These are phyloP conservation scores for Camelus bactrianus DNA, from an alignment of 2,113 vertebrate species.

Conservation along the genomic window DNA sequence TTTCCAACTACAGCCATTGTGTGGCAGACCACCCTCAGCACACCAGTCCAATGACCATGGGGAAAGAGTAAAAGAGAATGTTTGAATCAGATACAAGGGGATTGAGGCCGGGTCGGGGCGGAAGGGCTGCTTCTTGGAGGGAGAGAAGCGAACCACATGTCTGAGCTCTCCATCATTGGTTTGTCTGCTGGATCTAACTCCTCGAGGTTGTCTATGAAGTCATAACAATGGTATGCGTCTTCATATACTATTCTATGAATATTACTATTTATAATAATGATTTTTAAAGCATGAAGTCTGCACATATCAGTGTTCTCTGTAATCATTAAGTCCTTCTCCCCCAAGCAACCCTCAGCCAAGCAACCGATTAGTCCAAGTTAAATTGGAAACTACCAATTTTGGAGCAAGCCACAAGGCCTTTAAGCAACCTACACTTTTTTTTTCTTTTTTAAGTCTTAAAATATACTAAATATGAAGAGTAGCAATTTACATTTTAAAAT, in stretches of 20 bases:
- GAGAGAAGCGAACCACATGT: not conserved
- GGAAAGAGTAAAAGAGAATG: not conserved
- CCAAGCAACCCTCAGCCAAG: not conserved
- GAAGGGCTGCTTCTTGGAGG: not conserved
- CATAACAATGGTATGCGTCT: not conserved
- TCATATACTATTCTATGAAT: not conserved
- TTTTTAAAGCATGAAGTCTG: constrained; percentile 21
- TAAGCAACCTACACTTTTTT: not conserved
- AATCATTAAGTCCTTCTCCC: not conserved
- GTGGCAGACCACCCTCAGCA: not conserved
- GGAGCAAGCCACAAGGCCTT: not conserved
- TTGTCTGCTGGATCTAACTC: not conserved
- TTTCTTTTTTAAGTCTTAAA: constrained; percentile 35
- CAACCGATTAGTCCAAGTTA: not conserved
- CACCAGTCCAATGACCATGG: not conserved
- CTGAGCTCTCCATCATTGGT: not conserved
- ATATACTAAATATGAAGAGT: not conserved
- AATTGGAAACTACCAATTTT: not conserved
- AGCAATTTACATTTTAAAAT: not conserved
- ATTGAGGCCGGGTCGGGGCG: not conserved
- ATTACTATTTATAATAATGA: not conserved
- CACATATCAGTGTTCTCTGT: not conserved
- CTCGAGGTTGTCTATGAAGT: not conserved
- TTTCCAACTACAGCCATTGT: not conserved
- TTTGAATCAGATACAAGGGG: not conserved